phyloP scores from a whole-genome alignment of 2,797 vertebrate genomes.

The Octomys mimax region DNA sequence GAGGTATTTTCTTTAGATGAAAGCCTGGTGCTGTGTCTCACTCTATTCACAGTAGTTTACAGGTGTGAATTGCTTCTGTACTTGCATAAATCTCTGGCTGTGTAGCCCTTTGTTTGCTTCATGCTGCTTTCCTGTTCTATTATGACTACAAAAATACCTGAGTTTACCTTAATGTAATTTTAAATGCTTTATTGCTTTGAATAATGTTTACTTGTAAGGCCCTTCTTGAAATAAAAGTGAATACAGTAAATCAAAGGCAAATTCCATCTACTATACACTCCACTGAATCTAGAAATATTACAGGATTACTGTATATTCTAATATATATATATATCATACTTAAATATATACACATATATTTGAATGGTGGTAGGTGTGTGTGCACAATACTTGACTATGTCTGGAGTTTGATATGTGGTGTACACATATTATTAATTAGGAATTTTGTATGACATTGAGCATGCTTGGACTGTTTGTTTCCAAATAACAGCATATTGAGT shows the following conservation, averaged over 20 bases:
- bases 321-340: background rate
- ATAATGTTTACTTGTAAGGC: slow-evolving; percentile 71
- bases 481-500: background rate
- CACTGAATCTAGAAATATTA: background rate
- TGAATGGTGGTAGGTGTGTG: background rate
- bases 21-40: slow-evolving; percentile 62
- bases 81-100: slow-evolving; percentile 70
- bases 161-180: slow-evolving; percentile 78
- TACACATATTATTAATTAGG: background rate
- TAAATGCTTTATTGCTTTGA: slow-evolving; percentile 80
- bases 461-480: too few species aligned
- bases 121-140: slow-evolving; percentile 75
- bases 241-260: slow-evolving; percentile 43
- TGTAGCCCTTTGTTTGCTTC: slow-evolving; percentile 76
- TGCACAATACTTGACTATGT: background rate
- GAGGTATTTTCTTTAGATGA: slow-evolving; percentile 71
- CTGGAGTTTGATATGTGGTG: background rate
- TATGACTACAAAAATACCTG: slow-evolving; percentile 76
- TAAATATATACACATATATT: background rate
- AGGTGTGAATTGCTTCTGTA: slow-evolving; percentile 82
- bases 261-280: background rate
- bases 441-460: background rate
- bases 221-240: slow-evolving; percentile 74
- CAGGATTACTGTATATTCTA: background rate
- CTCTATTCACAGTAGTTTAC: slow-evolving; percentile 84